Conservation (phyloP, 2,797 vertebrate genomes). For the Phoeniculus purpureus region DNA sequence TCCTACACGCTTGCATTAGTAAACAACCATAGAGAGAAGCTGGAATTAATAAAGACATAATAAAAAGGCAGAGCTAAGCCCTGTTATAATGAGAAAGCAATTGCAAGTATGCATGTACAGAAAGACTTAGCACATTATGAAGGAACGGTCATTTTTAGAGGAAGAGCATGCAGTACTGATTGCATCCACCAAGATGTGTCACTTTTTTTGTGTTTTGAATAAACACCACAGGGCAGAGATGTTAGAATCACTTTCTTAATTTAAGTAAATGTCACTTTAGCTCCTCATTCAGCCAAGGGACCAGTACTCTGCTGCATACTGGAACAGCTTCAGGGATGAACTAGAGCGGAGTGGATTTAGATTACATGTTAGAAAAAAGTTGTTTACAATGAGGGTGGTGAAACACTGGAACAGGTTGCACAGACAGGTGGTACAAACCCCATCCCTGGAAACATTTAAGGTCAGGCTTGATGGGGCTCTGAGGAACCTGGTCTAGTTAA, state of each 20-base stretch:
- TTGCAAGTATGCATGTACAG: background rate
- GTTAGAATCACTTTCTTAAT: background rate
- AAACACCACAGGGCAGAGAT: background rate
- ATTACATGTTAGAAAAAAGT: too few species aligned
- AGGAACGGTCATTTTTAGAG: background rate
- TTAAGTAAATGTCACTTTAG: background rate
- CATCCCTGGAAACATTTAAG: too few species aligned
- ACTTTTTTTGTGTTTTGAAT: background rate
- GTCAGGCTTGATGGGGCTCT: too few species aligned
- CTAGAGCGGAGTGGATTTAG: too few species aligned
- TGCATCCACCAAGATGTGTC: background rate
- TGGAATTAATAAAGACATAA: background rate
- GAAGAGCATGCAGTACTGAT: background rate
- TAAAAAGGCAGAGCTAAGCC: slow-evolving; percentile 6
- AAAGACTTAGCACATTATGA: background rate
- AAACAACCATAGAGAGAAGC: background rate
- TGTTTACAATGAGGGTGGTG: too few species aligned
- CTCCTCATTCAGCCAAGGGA: background rate
- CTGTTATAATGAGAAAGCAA: background rate
- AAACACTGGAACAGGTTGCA: too few species aligned
- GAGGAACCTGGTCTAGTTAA: too few species aligned
- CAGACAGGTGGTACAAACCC: too few species aligned
- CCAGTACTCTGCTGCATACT: background rate
- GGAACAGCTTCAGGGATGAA: background rate
- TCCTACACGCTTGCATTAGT: background rate